Percentiles rank a stretch among this genome's conserved stretches.
These are phyloP conservation scores for Pantelozetes paolii DNA, from an alignment of 2,888 invertebrate genomes.

Conservation along the genomic window DNA sequence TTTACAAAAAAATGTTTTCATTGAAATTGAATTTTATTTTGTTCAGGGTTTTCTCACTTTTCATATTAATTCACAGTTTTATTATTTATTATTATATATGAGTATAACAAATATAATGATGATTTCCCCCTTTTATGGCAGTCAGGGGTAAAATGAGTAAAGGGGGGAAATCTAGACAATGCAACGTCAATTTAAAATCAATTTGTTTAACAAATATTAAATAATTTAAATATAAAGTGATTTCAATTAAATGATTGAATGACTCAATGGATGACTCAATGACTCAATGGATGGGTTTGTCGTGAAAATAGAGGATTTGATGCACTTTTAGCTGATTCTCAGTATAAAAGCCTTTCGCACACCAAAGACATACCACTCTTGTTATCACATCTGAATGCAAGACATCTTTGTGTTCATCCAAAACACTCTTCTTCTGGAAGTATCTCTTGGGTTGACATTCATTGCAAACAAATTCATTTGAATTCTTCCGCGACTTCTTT, in stretches of 20 bases:
- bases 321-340: neutral
- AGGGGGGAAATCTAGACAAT: no score
- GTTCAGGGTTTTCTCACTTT: no score
- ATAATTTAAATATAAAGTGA: no score
- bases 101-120: no score
- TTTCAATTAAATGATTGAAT: no score
- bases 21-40: no score
- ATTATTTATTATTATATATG: no score
- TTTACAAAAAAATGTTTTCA: no score
- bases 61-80: no score
- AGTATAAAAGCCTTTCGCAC: neutral
- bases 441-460: neutral
- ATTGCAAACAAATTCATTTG: neutral
- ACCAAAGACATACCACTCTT: constrained; percentile 5
- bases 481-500: neutral
- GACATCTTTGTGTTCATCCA: neutral
- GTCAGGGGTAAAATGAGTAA: no score
- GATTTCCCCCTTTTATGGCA: no score
- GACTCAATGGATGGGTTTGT: neutral
- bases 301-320: constrained; percentile 25
- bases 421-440: neutral
- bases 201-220: neutral
- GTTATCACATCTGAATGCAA: neutral
- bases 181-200: no score
- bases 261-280: neutral